A percentile compares a stretch with the other conserved stretches of the same genome.
phyloP scores from a whole-genome alignment of 2,113 vertebrate genomes.

The Sclerurus mexicanus region DNA sequence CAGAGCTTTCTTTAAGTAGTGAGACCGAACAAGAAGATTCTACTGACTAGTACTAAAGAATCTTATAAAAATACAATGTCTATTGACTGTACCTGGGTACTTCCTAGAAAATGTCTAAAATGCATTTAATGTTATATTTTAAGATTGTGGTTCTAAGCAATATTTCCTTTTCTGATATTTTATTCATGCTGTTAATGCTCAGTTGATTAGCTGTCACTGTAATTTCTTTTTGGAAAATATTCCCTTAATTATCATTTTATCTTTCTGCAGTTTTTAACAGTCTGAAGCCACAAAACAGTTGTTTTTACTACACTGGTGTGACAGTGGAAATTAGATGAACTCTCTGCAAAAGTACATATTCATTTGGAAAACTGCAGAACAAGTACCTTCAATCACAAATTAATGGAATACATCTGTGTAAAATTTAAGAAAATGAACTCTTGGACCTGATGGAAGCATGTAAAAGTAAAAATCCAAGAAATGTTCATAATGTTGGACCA shows the following conservation, averaged over 20 bases:
- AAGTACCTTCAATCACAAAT: neutral
- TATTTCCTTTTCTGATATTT: slow-evolving; percentile 51
- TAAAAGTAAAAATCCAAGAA: neutral
- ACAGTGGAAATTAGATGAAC: neutral
- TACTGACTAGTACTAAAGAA: neutral
- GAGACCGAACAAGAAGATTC: neutral
- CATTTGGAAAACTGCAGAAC: neutral
- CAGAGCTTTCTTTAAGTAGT: neutral
- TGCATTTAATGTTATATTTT: neutral
- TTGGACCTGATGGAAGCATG: neutral
- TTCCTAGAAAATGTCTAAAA: neutral
- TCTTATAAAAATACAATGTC: neutral
- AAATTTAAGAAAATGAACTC: neutral
- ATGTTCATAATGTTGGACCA: neutral
- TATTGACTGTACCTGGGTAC: neutral
- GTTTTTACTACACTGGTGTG: neutral
- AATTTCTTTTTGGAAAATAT: neutral
- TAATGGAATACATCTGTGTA: neutral
- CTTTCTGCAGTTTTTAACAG: neutral
- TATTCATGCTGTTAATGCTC: slow-evolving; percentile 33
- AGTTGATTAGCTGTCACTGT: slow-evolving; percentile 22
- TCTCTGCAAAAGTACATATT: neutral
- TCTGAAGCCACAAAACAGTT: neutral
- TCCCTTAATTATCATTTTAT: neutral
- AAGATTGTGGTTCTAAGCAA: neutral